Evolutionary conservation across 2,797 vertebrate genomes (phyloP).

Genomic region (Phrynocephalus forsythii): DNA sequence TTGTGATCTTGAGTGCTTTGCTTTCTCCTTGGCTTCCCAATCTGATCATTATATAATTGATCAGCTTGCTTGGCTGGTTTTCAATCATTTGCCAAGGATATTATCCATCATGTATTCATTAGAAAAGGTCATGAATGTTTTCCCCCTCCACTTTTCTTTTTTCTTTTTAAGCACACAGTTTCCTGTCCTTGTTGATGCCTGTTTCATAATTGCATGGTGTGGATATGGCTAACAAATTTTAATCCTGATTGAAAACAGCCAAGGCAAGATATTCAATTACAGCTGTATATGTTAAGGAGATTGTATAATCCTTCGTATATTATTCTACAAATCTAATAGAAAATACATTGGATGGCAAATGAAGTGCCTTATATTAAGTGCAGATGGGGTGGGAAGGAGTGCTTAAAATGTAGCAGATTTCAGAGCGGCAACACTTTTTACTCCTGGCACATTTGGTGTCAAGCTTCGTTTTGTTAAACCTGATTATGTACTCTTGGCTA

Average conservation of each 20-base stretch:
- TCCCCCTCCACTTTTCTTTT: slow-evolving; percentile 35
- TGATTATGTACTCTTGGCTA: slow-evolving; percentile 78
- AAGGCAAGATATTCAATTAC: slow-evolving; percentile 67
- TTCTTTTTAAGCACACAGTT: slow-evolving; percentile 59
- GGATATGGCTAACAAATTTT: slow-evolving; percentile 65
- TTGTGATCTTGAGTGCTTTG: slow-evolving; percentile 52
- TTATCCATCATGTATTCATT: slow-evolving; percentile 69
- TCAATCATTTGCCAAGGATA: slow-evolving; percentile 71
- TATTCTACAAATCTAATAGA: slow-evolving; percentile 67
- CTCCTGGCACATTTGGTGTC: slow-evolving; percentile 70
- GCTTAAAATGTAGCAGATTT: slow-evolving; percentile 69
- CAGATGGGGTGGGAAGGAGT: slow-evolving; percentile 68
- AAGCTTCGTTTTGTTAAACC: slow-evolving; percentile 75
- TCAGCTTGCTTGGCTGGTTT: slow-evolving; percentile 62
- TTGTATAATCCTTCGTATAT: slow-evolving; percentile 62
- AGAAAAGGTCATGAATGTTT: slow-evolving; percentile 55
- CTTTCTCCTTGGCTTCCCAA: slow-evolving; percentile 63
- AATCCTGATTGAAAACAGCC: slow-evolving; percentile 68
- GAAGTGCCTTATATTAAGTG: slow-evolving; percentile 57
- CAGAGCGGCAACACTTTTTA: slow-evolving; percentile 73
- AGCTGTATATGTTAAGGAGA: slow-evolving; percentile 63
- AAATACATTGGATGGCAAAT: slow-evolving; percentile 60
- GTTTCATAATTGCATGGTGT: slow-evolving; percentile 63
- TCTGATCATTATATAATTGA: slow-evolving; percentile 67
- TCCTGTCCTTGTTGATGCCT: slow-evolving; percentile 71